A percentile compares a stretch with the other conserved stretches of the same genome.
Conservation (phyloP, 2,113 vertebrate species). For the Dascyllus trimaculatus region DNA sequence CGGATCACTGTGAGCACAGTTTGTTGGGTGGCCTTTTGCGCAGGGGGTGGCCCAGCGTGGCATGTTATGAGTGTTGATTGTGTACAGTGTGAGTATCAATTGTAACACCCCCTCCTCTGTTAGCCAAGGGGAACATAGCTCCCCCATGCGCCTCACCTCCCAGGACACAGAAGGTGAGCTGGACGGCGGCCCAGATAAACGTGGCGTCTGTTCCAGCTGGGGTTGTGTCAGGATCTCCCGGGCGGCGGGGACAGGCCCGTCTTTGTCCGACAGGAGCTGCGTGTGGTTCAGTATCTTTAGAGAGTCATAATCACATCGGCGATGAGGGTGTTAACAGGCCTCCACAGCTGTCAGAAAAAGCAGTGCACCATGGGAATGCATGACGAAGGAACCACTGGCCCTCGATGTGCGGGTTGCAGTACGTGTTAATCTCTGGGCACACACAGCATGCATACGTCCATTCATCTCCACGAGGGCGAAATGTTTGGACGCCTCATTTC, state of each 20-base stretch:
- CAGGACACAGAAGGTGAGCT: constrained; percentile 75
- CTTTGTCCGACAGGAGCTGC: constrained; percentile 77
- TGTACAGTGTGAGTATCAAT: constrained; percentile 68
- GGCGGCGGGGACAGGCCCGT: constrained; percentile 67
- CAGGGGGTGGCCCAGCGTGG: constrained; percentile 64
- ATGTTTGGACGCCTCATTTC: constrained; percentile 51
- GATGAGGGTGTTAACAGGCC: constrained; percentile 73
- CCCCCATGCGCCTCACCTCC: constrained; percentile 63
- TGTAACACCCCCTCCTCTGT: constrained; percentile 58
- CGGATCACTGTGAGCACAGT: constrained; percentile 39
- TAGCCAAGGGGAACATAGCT: constrained; percentile 53
- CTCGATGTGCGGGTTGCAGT: constrained; percentile 15
- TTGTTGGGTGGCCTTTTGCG: constrained; percentile 74
- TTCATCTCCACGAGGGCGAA: constrained; percentile 30
- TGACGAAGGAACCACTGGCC: constrained; percentile 49
- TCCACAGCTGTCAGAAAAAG: constrained; percentile 76
- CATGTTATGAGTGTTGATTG: constrained; percentile 62
- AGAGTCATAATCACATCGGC: constrained; percentile 78
- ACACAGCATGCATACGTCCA: constrained; percentile 40
- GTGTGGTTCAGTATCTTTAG: constrained; percentile 80
- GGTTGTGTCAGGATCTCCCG: constrained; percentile 73
- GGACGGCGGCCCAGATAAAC: constrained; percentile 77
- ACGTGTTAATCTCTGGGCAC: constrained; percentile 52
- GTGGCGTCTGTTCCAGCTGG: constrained; percentile 65
- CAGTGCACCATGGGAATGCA: constrained; percentile 73